Evolutionary conservation across 1,140 invertebrate species (phyloP), one percentile per base, ranked within the genome.

Genomic region (Drosophila subobscura): DNA sequence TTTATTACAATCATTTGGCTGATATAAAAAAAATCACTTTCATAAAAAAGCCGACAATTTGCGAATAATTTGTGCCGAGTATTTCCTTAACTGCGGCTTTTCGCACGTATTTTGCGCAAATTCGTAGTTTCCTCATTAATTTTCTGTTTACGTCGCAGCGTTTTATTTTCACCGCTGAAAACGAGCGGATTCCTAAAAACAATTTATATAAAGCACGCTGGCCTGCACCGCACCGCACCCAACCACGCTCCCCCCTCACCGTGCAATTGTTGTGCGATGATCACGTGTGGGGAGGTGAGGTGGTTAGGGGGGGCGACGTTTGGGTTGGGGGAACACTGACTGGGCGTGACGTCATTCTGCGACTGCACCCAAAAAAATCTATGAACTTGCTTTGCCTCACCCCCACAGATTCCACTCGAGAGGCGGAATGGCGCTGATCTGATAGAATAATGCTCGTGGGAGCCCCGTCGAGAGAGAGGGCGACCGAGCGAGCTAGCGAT

Each of bases 121-220:
- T 81, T 81, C 79, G 65, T 77, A 66, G 74, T 56, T 86, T 86
- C 81, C 81, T 85, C 77, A 85, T 85, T 85, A 86, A 65, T 66
- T 66, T 74, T 59, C n/a, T 12, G 66, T 72, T 63, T 65, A 47
- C 53, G 64, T 49, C 56, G 56, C 55, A 68, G 16, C 56, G 46
- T 44, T 65, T 60, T 64, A 58, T 49, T 70, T 72, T 25, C 16
- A 27, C 53, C 58, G 52, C 27, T 51, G 66, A 71, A 71, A 71
- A 50, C 55, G 45, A 60, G 10, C 33, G 10, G 47, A 60, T 59
- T 60, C 8, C 56, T 46, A 16, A 37, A 65, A 79, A 70, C 61
- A 79, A 85, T 79, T 79, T 83, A 50, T 51, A 51, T 71, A 44
- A 51, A 68, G 55, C 25, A 41, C 40, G 44, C 45, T 51, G 4